A percentile compares a stretch with the other conserved stretches of the same genome.
phyloP scores from a whole-genome alignment of 2,113 vertebrate species.

The Rhadina sibilatrix region DNA sequence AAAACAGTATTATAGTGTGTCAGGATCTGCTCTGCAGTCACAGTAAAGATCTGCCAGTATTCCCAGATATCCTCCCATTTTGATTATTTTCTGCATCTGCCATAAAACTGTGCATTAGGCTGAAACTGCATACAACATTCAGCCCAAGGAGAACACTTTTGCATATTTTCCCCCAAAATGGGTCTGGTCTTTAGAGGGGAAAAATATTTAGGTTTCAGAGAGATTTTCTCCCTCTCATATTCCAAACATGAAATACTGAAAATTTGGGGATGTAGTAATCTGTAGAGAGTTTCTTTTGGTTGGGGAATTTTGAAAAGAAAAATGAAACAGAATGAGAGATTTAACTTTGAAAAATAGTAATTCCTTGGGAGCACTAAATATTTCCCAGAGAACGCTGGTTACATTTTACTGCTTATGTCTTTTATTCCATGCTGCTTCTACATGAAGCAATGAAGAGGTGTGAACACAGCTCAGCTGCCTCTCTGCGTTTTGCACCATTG shows the following conservation, averaged over 20 bases:
- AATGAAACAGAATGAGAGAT: slow-evolving; percentile 58
- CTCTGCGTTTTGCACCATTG: not conserved
- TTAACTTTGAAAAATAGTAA: slow-evolving; percentile 24
- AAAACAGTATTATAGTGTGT: not conserved
- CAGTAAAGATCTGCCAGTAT: not conserved
- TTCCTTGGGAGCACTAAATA: slow-evolving; percentile 24
- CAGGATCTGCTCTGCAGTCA: slow-evolving; percentile 18
- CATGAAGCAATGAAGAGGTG: not conserved
- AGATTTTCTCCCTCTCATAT: slow-evolving; percentile 39
- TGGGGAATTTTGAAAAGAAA: slow-evolving; percentile 41
- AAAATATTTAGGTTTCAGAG: slow-evolving; percentile 35
- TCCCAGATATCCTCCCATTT: not conserved
- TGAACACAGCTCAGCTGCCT: not conserved
- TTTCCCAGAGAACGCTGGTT: not conserved
- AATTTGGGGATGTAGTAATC: slow-evolving; percentile 27
- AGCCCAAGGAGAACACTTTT: slow-evolving; percentile 40
- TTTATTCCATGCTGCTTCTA: not conserved
- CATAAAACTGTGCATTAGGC: slow-evolving; percentile 11
- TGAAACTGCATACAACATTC: slow-evolving; percentile 35
- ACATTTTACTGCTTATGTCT: not conserved
- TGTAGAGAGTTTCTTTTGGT: slow-evolving; percentile 20
- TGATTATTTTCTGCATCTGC: not conserved
- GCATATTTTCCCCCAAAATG: slow-evolving; percentile 56
- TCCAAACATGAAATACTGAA: slow-evolving; percentile 27
- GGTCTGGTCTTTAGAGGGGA: slow-evolving; percentile 59